phyloP scores from a whole-genome alignment of 2,888 invertebrate species.

The Bruchidius siliquastri region DNA sequence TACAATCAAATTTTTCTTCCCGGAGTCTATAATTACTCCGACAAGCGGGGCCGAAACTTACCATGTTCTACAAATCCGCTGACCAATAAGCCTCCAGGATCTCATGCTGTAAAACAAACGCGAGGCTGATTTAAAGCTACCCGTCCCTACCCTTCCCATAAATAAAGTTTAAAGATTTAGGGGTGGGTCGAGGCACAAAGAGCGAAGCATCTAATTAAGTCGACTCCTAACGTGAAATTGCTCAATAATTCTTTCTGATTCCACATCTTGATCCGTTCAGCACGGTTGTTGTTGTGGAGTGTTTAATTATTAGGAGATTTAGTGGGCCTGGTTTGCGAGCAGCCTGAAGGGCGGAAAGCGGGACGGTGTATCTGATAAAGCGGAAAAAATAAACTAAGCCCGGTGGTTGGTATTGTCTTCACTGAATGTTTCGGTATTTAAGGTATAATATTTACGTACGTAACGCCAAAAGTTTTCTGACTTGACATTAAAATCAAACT shows the following conservation, averaged over 20 bases:
- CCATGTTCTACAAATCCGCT: not conserved
- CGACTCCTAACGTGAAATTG: constrained; percentile 24
- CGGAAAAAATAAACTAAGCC: not conserved
- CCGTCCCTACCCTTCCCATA: constrained; percentile 9
- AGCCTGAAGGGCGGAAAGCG: constrained; percentile 19
- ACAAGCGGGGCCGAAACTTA: not conserved
- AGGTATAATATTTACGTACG: too few species aligned
- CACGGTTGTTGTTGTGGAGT: constrained; percentile 16
- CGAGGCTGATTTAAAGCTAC: not conserved
- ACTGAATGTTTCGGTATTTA: too few species aligned
- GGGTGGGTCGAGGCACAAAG: constrained; percentile 12
- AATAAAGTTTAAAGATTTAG: constrained; percentile 19
- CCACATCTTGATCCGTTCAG: constrained; percentile 18
- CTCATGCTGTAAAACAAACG: not conserved
- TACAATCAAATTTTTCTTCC: not conserved
- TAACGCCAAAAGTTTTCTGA: too few species aligned
- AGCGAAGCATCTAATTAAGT: constrained; percentile 28
- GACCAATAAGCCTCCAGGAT: not conserved
- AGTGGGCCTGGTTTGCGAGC: constrained; percentile 23
- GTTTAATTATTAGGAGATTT: constrained; percentile 25
- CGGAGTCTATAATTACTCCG: not conserved
- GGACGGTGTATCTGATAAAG: not conserved
- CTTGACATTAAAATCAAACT: too few species aligned
- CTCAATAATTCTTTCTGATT: constrained; percentile 26
- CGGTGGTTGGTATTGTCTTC: too few species aligned